Evolutionary conservation across 2,113 vertebrate genomes (phyloP).

Genomic region (Tautogolabrus adspersus): DNA sequence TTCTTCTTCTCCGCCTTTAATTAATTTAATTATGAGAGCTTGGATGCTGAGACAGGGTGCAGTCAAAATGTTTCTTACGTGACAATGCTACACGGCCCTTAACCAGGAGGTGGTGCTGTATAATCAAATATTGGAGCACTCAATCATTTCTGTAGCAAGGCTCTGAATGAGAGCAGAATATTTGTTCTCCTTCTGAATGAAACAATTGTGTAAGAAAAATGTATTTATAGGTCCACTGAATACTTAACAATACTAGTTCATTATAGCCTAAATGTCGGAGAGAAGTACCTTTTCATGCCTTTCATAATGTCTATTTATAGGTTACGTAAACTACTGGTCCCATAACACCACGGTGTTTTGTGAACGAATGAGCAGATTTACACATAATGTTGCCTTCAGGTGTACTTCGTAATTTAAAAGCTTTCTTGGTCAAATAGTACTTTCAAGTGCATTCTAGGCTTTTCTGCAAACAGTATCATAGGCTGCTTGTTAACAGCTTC

Average conservation of each 20-base stretch:
- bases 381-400: conserved; percentile 28
- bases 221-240: neutral
- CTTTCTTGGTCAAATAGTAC: neutral
- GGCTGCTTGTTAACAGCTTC: no score
- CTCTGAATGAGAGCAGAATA: neutral
- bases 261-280: no score
- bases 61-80: no score
- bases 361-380: neutral
- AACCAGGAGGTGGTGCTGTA: conserved; percentile 43
- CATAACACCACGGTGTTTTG: conserved; percentile 21
- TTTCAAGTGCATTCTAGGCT: neutral
- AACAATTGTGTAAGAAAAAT: neutral
- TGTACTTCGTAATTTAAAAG: neutral
- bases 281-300: neutral
- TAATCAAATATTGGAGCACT: neutral
- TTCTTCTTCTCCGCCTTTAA: no score
- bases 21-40: no score
- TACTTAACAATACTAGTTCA: neutral
- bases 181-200: neutral
- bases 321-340: conserved; percentile 41
- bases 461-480: no score
- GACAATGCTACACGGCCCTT: neutral
- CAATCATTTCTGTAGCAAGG: neutral
- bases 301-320: neutral
- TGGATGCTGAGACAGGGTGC: no score